These are phyloP conservation scores for Philypnodon macrostomus DNA, from an alignment of 2,797 vertebrate genomes.

Conservation along the genomic window DNA sequence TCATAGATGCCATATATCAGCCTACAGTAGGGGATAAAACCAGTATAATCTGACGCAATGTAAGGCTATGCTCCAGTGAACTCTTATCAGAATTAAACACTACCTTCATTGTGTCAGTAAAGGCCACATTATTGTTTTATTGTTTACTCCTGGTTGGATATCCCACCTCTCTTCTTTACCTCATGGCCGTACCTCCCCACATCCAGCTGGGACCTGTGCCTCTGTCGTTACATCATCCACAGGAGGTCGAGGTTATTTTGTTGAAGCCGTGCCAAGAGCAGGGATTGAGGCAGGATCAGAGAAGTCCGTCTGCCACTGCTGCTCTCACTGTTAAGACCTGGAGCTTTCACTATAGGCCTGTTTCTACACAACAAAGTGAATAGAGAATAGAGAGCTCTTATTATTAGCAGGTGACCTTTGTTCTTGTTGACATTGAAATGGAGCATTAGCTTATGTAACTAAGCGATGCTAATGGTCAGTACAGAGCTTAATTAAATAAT, in stretches of 20 bases:
- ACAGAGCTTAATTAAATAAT: conserved; percentile 1
- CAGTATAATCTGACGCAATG: no score
- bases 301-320: conserved; percentile 17
- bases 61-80: no score
- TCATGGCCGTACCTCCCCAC: conserved; percentile 32
- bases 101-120: background rate
- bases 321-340: conserved; percentile 1
- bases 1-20: no score
- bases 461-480: background rate
- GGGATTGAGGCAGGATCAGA: conserved; percentile 32
- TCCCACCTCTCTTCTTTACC: conserved; percentile 8
- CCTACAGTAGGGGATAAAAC: no score
- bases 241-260: conserved; percentile 32
- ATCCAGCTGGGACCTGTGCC: conserved; percentile 31
- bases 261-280: conserved; percentile 32
- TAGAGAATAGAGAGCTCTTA: background rate
- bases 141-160: conserved; percentile 7
- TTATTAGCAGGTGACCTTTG: conserved; percentile 6
- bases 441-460: conserved; percentile 4
- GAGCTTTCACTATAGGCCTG: background rate
- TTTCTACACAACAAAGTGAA: background rate
- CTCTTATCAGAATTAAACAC: no score
- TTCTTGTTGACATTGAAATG: conserved; percentile 9
- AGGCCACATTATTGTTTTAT: conserved; percentile 4
- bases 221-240: conserved; percentile 46